phyloP scores from a whole-genome alignment of 92 coral and sea anemone species.

The Parazoanthus swiftii region DNA sequence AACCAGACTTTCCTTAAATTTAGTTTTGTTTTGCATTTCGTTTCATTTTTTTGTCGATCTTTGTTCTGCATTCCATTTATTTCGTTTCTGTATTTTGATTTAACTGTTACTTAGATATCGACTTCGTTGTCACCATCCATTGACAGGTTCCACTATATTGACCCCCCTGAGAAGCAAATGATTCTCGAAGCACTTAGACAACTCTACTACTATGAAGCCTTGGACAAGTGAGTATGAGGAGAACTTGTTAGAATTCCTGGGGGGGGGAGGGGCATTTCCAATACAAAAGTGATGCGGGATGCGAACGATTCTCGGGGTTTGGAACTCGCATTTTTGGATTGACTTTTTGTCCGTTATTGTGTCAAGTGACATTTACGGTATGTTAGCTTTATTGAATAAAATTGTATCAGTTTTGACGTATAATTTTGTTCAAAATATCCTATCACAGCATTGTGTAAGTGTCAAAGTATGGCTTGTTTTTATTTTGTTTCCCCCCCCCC shows the following conservation, averaged over 20 bases:
- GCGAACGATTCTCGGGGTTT: too few relatives aligned
- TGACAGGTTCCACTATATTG: constrained; percentile 83
- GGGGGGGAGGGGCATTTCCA: background rate
- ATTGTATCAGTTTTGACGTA: too few relatives aligned
- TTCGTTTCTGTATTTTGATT: background rate
- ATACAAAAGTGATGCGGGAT: background rate
- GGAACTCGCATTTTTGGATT: too few relatives aligned
- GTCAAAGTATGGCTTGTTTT: too few relatives aligned
- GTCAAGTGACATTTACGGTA: too few relatives aligned
- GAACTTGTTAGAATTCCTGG: background rate
- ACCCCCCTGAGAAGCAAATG: constrained; percentile 92
- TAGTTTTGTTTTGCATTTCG: too few relatives aligned
- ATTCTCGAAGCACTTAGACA: constrained; percentile 85
- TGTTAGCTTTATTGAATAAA: too few relatives aligned
- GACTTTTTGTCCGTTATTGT: too few relatives aligned
- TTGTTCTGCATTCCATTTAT: background rate
- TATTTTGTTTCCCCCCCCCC: too few relatives aligned
- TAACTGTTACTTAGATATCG: background rate
- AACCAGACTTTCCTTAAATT: too few relatives aligned
- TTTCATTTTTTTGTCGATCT: background rate
- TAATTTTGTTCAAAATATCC: too few relatives aligned
- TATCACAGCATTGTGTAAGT: too few relatives aligned
- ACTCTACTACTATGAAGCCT: constrained; percentile 79
- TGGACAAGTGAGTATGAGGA: constrained; percentile 66
- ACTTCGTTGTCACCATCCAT: background rate